Conservation (phyloP, 2,888 invertebrate genomes). For the Lasiommata megera region DNA sequence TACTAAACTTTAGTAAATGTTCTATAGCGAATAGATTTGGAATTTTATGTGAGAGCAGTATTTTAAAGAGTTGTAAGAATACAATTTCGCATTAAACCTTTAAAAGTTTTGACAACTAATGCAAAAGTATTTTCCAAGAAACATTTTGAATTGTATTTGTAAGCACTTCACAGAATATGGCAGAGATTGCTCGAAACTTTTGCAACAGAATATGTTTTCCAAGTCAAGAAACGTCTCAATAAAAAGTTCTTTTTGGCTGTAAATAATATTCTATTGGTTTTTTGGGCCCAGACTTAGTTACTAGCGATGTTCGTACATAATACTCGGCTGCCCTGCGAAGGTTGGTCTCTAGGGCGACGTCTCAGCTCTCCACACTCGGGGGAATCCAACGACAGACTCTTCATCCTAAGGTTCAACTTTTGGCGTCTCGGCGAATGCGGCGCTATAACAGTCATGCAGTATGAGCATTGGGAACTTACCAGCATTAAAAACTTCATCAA, state of each 20-base stretch:
- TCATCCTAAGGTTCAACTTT: slow-evolving; percentile 98
- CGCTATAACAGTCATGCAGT: slow-evolving; percentile 84
- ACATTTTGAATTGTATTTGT: background rate
- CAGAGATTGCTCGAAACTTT: background rate
- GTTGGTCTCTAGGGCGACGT: slow-evolving; percentile 82
- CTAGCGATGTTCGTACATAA: slow-evolving; percentile 79
- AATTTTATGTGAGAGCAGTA: background rate
- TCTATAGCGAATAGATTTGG: background rate
- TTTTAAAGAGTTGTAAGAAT: background rate
- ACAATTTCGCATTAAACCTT: background rate
- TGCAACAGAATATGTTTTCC: background rate
- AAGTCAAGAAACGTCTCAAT: background rate
- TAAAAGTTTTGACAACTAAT: background rate
- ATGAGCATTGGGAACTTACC: slow-evolving; percentile 50
- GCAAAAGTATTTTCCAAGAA: slow-evolving; percentile 8
- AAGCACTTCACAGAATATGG: background rate
- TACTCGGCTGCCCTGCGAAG: slow-evolving; percentile 82
- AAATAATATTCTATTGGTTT: slow-evolving; percentile 38
- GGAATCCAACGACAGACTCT: slow-evolving; percentile 97
- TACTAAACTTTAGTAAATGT: background rate
- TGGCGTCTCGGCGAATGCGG: slow-evolving; percentile 97
- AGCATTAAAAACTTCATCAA: slow-evolving; percentile 4
- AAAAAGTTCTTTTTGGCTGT: background rate
- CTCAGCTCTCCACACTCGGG: slow-evolving; percentile 94
- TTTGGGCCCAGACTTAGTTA: slow-evolving; percentile 57